phyloP scores from a whole-genome alignment of 2,113 vertebrate species.

The Pseudonaja textilis region DNA sequence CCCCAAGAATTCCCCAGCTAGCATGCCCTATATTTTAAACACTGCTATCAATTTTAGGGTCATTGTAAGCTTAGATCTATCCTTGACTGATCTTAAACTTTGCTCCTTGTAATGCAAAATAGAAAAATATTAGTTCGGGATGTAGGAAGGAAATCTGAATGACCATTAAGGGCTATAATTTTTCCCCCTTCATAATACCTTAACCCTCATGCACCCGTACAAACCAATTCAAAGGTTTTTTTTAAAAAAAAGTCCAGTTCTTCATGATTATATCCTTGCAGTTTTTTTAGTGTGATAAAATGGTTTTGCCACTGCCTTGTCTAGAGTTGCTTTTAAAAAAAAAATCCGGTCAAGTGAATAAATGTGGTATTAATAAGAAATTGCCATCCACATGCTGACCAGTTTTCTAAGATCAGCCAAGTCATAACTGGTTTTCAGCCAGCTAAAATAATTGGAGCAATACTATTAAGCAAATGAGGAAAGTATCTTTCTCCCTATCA shows the following conservation, averaged over 20 bases:
- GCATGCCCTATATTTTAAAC: background rate
- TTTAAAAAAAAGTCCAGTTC: background rate
- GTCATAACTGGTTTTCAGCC: background rate
- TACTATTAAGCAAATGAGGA: background rate
- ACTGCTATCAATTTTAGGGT: background rate
- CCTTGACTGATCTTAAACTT: background rate
- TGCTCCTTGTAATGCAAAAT: background rate
- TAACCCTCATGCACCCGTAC: background rate
- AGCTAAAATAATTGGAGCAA: background rate
- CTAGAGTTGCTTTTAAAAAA: background rate
- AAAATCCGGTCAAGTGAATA: background rate
- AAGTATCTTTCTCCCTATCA: background rate
- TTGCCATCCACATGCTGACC: background rate
- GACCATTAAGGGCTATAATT: background rate
- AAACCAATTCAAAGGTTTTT: background rate
- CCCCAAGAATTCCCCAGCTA: background rate
- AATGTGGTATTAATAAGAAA: background rate
- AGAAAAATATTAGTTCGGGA: background rate
- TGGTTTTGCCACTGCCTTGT: background rate
- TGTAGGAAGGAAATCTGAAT: background rate
- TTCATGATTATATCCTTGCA: background rate
- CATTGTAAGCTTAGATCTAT: background rate
- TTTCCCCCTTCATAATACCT: background rate
- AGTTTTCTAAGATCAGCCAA: background rate
- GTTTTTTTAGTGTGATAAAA: background rate